Percentiles rank a stretch among this genome's conserved stretches.
Evolutionary conservation across 2,888 invertebrate genomes (phyloP).

Genomic region (Copidosoma aretas): DNA sequence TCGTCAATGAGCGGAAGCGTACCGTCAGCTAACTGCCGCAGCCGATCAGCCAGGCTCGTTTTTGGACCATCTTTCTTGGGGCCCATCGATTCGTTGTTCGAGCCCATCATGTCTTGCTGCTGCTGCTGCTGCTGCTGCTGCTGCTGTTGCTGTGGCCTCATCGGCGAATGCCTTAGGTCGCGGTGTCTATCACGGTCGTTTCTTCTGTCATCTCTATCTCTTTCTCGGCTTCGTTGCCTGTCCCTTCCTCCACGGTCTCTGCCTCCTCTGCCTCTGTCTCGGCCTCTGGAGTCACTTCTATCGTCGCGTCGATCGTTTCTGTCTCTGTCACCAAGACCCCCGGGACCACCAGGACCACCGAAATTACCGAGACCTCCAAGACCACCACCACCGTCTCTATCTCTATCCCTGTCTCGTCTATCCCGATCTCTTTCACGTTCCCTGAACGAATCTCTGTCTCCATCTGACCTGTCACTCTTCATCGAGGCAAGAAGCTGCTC

Average conservation of each 20-base stretch:
- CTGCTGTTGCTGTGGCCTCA: too few species aligned
- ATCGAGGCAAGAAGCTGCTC: conserved; percentile 68
- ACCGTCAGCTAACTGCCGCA: conserved; percentile 61
- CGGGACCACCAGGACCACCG: conserved; percentile 53
- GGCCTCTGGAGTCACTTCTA: conserved; percentile 13
- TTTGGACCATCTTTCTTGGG: conserved; percentile 56
- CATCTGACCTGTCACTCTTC: conserved; percentile 54
- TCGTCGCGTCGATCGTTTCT: conserved; percentile 52
- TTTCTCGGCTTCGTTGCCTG: conserved; percentile 52
- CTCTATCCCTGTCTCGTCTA: conserved; percentile 54
- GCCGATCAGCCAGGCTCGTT: conserved; percentile 59
- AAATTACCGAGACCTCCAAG: conserved; percentile 53
- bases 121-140: too few species aligned
- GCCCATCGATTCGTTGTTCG: conserved; percentile 35
- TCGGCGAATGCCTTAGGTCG: conserved; percentile 47
- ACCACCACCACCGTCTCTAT: conserved; percentile 54
- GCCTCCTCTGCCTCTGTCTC: conserved; percentile 45
- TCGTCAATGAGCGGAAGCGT: conserved; percentile 56
- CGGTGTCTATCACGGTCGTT: conserved; percentile 55
- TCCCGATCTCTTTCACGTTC: conserved; percentile 54
- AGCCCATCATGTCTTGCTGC: conserved; percentile 39
- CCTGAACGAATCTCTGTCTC: conserved; percentile 46
- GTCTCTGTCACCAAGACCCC: conserved; percentile 53
- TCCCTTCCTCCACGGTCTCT: conserved; percentile 55
- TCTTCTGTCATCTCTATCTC: conserved; percentile 53